A percentile compares a stretch with the other conserved stretches of the same genome.
These are phyloP conservation scores for Lordiphosa stackelbergi DNA, from an alignment of 1,140 invertebrate genomes.

Conservation along the genomic window DNA sequence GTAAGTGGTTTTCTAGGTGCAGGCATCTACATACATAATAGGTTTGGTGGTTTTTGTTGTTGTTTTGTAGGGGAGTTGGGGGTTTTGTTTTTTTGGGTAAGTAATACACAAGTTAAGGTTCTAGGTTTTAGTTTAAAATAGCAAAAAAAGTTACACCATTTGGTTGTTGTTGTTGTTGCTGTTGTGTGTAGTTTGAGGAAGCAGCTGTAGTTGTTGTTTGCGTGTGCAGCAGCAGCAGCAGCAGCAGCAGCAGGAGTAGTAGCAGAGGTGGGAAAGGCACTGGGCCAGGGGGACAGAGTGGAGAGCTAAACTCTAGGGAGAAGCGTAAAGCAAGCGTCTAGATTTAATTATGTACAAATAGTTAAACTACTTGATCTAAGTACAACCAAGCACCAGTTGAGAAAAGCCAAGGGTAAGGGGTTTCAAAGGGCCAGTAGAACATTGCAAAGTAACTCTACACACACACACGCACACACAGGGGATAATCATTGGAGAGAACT, in stretches of 20 bases:
- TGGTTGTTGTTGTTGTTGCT: constrained; percentile 36
- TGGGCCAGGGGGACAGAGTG: background rate
- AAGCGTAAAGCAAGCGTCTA: too few relatives aligned
- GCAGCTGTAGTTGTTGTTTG: constrained; percentile 36
- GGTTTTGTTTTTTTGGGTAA: too few relatives aligned
- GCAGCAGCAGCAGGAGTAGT: constrained; percentile 9
- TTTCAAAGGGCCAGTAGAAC: too few relatives aligned
- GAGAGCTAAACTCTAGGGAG: background rate
- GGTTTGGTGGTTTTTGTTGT: constrained; percentile 21
- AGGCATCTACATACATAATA: constrained; percentile 81
- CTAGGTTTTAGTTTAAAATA: constrained; percentile 11
- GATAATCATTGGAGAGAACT: too few relatives aligned
- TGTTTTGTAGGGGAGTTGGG: constrained; percentile 12
- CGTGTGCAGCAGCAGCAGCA: constrained; percentile 18
- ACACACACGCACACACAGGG: too few relatives aligned
- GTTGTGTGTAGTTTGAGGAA: constrained; percentile 42
- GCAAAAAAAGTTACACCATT: constrained; percentile 21
- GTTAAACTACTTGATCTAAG: too few relatives aligned
- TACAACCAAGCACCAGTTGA: too few relatives aligned
- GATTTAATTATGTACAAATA: too few relatives aligned
- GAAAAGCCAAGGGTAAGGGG: too few relatives aligned
- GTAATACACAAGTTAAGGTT: constrained; percentile 30
- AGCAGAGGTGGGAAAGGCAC: constrained; percentile 4
- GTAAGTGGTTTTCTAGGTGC: constrained; percentile 81
- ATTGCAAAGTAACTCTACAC: too few relatives aligned